Evolutionary conservation across 2,113 vertebrate species (phyloP).

Genomic region (mouse (Mus musculus)): DNA sequence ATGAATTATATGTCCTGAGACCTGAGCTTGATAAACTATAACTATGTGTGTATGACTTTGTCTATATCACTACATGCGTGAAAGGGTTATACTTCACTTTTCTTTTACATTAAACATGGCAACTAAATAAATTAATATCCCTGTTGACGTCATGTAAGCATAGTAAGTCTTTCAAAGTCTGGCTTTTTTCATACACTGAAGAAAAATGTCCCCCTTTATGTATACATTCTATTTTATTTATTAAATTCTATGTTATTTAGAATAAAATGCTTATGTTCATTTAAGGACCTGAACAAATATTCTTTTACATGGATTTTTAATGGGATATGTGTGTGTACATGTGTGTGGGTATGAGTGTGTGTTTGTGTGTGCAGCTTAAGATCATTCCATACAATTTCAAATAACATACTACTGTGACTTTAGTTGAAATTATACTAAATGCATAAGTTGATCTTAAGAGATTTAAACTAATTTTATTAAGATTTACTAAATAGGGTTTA

Average conservation of each 20-base stretch:
- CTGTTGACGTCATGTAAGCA: not conserved
- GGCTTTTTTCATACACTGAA: not conserved
- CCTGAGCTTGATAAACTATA: not conserved
- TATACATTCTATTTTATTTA: not conserved
- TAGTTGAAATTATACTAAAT: constrained; percentile 24
- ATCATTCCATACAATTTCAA: not conserved
- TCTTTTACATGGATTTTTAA: not conserved
- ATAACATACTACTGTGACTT: not conserved
- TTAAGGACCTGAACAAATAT: not conserved
- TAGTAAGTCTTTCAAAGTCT: not conserved
- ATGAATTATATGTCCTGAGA: not conserved
- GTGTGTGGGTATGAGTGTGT: not conserved
- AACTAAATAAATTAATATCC: not conserved
- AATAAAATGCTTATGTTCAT: not conserved
- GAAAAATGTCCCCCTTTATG: not conserved
- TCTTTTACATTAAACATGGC: not conserved
- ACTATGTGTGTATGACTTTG: not conserved
- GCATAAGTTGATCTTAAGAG: not conserved
- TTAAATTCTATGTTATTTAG: not conserved
- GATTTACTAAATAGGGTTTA: not conserved
- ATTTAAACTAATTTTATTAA: not conserved
- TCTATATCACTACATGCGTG: not conserved
- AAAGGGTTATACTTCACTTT: not conserved
- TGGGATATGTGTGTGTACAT: not conserved
- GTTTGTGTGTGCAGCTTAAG: not conserved